These are phyloP conservation scores for Platyscapa corneri DNA, from an alignment of 1,140 invertebrate species.

Conservation along the genomic window DNA sequence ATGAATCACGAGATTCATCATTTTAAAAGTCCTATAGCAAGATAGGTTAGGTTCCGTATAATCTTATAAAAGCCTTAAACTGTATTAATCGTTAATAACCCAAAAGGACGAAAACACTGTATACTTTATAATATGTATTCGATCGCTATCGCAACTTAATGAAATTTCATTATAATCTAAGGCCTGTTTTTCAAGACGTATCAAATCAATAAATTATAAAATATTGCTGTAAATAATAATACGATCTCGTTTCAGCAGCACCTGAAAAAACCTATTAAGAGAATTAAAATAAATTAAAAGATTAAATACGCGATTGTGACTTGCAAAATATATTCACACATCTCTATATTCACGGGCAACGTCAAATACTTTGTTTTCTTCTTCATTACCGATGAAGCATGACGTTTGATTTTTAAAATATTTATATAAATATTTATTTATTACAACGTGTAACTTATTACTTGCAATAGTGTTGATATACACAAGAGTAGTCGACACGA, in stretches of 20 bases:
- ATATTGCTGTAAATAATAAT: neutral
- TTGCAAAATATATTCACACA: neutral
- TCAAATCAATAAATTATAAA: neutral
- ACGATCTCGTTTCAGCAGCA: neutral
- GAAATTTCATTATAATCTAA: neutral
- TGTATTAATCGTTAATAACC: no score
- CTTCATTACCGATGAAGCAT: neutral
- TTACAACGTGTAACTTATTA: neutral
- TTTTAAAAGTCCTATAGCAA: no score
- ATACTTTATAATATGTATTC: no score
- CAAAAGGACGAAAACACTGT: no score
- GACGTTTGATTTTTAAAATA: neutral
- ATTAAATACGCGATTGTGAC: neutral
- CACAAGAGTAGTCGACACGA: no score
- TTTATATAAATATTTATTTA: neutral
- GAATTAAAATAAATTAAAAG: constrained; percentile 4
- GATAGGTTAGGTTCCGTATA: no score
- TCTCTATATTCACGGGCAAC: neutral
- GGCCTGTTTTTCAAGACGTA: neutral
- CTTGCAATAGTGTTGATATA: no score
- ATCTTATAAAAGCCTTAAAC: no score
- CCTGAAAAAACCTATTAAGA: neutral
- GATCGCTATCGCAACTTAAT: neutral
- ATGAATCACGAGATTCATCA: no score
- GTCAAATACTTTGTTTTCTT: neutral